Percentiles rank a stretch among this genome's conserved stretches.
These are phyloP conservation scores for Lasioglossum leucozonium DNA, from an alignment of 2,888 invertebrate species.

Conservation along the genomic window DNA sequence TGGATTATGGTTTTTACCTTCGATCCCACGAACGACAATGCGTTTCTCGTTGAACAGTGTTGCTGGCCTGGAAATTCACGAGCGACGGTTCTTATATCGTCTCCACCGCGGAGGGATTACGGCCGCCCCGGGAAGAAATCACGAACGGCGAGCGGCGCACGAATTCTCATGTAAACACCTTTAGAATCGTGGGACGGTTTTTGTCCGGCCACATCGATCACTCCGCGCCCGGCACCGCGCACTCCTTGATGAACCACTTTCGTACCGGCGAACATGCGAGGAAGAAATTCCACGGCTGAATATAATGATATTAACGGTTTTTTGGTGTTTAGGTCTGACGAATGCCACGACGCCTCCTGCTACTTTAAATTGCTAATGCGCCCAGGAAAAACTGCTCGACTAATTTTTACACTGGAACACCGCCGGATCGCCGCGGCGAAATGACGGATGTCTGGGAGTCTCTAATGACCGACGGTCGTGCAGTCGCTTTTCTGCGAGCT, in stretches of 20 bases:
- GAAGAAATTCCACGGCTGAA: background rate
- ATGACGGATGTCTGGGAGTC: background rate
- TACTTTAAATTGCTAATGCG: background rate
- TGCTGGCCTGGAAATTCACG: constrained; percentile 54
- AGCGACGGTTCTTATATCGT: constrained; percentile 41
- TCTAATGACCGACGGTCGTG: no score
- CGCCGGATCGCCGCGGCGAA: background rate
- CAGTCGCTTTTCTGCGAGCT: no score
- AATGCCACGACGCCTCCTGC: background rate
- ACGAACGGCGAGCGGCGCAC: constrained; percentile 16
- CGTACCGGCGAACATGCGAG: background rate
- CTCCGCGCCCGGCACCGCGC: background rate
- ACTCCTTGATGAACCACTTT: background rate
- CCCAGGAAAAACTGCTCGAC: background rate
- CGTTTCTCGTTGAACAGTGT: constrained; percentile 53
- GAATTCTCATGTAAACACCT: constrained; percentile 43
- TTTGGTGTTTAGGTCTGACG: background rate
- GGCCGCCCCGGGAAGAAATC: constrained; percentile 47
- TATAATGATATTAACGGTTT: constrained; percentile 9
- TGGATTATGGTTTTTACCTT: constrained; percentile 66
- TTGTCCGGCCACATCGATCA: constrained; percentile 33
- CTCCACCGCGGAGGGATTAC: constrained; percentile 9
- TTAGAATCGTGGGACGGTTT: constrained; percentile 21
- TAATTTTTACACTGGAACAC: background rate
- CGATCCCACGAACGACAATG: constrained; percentile 66